Conservation (phyloP, 2,888 invertebrate species). For the Brachyptera putata region DNA sequence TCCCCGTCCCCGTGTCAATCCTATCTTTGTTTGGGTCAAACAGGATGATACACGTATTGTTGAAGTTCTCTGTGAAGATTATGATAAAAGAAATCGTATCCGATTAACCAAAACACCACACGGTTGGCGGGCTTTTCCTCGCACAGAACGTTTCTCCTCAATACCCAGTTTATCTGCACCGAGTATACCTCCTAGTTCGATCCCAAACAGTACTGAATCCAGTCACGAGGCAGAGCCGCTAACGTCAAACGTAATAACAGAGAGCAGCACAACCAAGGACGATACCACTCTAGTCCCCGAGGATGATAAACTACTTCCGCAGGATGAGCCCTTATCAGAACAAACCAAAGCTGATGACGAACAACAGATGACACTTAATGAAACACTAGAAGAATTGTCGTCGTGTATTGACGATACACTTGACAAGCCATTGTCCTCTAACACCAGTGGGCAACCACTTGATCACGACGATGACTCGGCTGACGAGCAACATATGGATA, state of each 20-base stretch:
- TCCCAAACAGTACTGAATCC: slow-evolving; percentile 26
- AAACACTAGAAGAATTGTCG: not conserved
- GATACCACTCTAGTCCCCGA: not conserved
- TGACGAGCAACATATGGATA: not conserved
- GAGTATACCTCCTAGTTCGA: slow-evolving; percentile 36
- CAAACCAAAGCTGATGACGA: not conserved
- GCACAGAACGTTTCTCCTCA: slow-evolving; percentile 58
- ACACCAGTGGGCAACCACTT: not conserved
- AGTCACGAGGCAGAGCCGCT: slow-evolving; percentile 19
- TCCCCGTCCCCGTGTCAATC: slow-evolving; percentile 64
- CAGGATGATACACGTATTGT: slow-evolving; percentile 75
- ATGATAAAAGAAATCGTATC: slow-evolving; percentile 80
- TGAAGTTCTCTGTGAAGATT: slow-evolving; percentile 82
- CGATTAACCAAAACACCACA: slow-evolving; percentile 73
- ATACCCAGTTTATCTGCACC: not conserved
- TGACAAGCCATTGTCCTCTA: not conserved
- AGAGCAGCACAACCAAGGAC: not conserved
- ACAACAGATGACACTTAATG: not conserved
- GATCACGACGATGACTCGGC: not conserved
- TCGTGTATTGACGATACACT: not conserved
- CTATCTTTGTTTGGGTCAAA: slow-evolving; percentile 81
- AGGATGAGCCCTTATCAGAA: not conserved
- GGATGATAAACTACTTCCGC: not conserved
- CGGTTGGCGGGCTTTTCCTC: slow-evolving; percentile 79
- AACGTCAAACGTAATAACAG: too few species aligned